A percentile compares a stretch with the other conserved stretches of the same genome.
Conservation (phyloP, 1,140 invertebrate genomes). For the Trialeurodes vaporariorum region DNA sequence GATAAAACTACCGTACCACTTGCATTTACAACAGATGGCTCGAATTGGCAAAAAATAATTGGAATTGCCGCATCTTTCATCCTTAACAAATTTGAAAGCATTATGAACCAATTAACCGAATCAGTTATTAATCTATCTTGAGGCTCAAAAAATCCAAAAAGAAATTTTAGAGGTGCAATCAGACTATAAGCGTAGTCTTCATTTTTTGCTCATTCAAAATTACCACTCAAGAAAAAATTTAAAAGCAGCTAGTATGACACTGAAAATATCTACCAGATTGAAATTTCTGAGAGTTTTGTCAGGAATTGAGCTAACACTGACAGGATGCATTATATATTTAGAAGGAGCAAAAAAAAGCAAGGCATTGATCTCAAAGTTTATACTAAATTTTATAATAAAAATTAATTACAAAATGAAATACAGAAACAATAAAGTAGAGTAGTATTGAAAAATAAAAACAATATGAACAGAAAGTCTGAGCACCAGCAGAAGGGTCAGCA, state of each 20-base stretch:
- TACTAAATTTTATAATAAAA: neutral
- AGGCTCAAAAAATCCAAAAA: too few relatives aligned
- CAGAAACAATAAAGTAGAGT: neutral
- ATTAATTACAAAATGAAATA: neutral
- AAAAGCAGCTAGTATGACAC: neutral
- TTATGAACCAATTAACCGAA: too few relatives aligned
- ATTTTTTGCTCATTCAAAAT: neutral
- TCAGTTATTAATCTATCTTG: too few relatives aligned
- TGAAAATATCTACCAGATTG: neutral
- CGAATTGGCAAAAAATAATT: too few relatives aligned
- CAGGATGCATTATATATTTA: neutral
- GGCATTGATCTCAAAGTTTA: neutral
- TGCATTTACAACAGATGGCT: too few relatives aligned
- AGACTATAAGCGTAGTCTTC: too few relatives aligned
- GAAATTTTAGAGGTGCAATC: too few relatives aligned
- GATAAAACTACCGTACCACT: too few relatives aligned
- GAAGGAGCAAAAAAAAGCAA: neutral
- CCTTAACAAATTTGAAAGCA: too few relatives aligned
- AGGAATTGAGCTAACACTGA: neutral
- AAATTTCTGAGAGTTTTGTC: neutral
- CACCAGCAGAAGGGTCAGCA: neutral
- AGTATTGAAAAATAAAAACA: neutral
- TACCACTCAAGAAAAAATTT: neutral
- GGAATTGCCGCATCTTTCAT: too few relatives aligned
- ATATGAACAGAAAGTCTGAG: neutral